Conservation (phyloP, 2,888 invertebrate genomes). For the Pterostichus madidus region DNA sequence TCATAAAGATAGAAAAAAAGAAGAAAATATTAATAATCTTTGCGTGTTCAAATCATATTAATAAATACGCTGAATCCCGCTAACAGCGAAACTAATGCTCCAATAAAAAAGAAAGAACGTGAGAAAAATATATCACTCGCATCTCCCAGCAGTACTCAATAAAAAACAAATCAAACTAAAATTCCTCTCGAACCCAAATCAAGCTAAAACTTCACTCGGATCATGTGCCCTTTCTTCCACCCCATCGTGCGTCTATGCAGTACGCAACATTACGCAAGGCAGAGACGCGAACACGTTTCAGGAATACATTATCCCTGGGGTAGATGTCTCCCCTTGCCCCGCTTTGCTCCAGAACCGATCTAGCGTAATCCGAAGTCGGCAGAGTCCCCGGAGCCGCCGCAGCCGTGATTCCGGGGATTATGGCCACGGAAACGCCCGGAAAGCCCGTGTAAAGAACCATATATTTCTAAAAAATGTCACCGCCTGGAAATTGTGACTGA, state of each 20-base stretch:
- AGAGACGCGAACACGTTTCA: constrained; percentile 44
- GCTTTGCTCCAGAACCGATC: constrained; percentile 12
- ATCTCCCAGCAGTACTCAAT: constrained; percentile 5
- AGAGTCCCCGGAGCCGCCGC: neutral
- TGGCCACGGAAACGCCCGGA: constrained; percentile 43
- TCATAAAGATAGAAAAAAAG: neutral
- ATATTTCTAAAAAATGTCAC: constrained; percentile 68
- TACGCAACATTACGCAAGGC: constrained; percentile 26
- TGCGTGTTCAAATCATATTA: constrained; percentile 19
- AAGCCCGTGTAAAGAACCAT: constrained; percentile 59
- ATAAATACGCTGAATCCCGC: constrained; percentile 16
- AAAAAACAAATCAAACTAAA: constrained; percentile 42
- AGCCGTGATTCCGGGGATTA: constrained; percentile 60
- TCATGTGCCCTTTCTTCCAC: neutral
- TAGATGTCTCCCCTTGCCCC: neutral
- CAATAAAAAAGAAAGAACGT: constrained; percentile 15
- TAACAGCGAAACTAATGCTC: constrained; percentile 16
- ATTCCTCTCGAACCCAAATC: constrained; percentile 17
- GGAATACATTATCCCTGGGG: constrained; percentile 61
- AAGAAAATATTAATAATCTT: constrained; percentile 12
- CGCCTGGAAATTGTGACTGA: constrained; percentile 66
- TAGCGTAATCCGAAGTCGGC: constrained; percentile 40
- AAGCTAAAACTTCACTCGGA: constrained; percentile 1
- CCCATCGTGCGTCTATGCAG: neutral
- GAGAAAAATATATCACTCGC: constrained; percentile 29